A percentile compares a stretch with the other conserved stretches of the same genome.
Conservation (phyloP, 2,797 vertebrate genomes). For the Gobionotothen gibberifrons region DNA sequence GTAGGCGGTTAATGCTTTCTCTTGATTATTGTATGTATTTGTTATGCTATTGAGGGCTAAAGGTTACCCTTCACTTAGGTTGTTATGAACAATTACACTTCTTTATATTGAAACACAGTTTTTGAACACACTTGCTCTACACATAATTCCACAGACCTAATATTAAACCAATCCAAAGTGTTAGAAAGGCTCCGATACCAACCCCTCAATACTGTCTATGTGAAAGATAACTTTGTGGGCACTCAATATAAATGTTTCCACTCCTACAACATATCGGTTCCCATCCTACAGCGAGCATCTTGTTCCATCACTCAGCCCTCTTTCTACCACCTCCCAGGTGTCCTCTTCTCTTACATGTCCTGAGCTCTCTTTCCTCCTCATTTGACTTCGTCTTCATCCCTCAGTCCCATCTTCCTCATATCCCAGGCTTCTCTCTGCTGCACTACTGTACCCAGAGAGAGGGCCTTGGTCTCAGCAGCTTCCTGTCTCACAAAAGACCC, state of each 20-base stretch:
- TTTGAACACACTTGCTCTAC: background rate
- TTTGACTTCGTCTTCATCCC: conserved; percentile 6
- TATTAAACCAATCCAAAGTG: background rate
- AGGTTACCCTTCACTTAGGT: background rate
- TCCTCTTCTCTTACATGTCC: conserved; percentile 2
- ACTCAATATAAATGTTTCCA: background rate
- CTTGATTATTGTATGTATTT: background rate
- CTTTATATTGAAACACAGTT: background rate
- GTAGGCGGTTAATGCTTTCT: background rate
- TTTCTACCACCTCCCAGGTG: conserved; percentile 3
- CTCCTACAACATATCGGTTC: accelerated
- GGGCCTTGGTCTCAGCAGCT: conserved; percentile 65
- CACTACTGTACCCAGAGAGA: conserved; percentile 66
- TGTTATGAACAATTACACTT: background rate
- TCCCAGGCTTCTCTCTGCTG: conserved; percentile 49
- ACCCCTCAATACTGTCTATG: background rate
- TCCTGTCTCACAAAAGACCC: conserved; percentile 84
- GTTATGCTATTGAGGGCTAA: background rate
- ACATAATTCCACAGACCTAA: background rate
- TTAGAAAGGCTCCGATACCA: background rate
- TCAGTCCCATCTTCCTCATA: conserved; percentile 45
- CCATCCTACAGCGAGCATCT: background rate
- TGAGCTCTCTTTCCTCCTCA: conserved; percentile 7
- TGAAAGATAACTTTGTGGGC: background rate
- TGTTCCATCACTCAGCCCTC: background rate